Evolutionary conservation across 1,140 invertebrate species (phyloP).

Genomic region (Ladona fulva): DNA sequence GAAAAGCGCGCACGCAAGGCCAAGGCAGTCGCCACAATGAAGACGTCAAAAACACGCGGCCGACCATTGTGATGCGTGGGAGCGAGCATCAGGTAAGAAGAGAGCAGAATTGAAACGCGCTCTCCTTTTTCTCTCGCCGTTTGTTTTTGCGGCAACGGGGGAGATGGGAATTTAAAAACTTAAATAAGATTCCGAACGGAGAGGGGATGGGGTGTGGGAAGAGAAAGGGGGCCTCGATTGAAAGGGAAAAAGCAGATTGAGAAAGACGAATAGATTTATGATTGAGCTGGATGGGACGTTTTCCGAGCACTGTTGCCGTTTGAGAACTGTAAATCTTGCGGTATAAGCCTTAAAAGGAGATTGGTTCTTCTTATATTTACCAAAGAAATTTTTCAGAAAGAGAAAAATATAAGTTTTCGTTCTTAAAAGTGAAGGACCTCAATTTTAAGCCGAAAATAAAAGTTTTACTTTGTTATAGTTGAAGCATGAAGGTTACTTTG

Average conservation of each 20-base stretch:
- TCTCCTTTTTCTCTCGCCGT: not conserved
- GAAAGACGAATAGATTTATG: not conserved
- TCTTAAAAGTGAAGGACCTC: too few species aligned
- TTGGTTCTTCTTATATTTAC: too few species aligned
- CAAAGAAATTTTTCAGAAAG: too few species aligned
- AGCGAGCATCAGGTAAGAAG: not conserved
- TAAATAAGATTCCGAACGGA: not conserved
- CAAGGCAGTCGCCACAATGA: not conserved
- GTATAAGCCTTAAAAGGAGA: too few species aligned
- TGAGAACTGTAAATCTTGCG: too few species aligned
- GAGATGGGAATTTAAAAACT: not conserved
- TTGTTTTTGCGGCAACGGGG: not conserved
- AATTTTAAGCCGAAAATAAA: too few species aligned
- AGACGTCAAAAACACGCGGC: not conserved
- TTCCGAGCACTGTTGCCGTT: too few species aligned
- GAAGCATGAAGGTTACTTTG: too few species aligned
- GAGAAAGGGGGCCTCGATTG: not conserved
- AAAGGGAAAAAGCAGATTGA: not conserved
- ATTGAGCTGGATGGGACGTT: not conserved
- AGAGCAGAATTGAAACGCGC: too few species aligned
- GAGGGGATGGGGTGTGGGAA: not conserved
- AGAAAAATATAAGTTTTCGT: too few species aligned
- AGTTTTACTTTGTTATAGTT: too few species aligned
- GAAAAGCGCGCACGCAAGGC: not conserved
- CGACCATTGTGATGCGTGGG: conserved; percentile 4